Evolutionary conservation across 2,113 vertebrate species (phyloP).

Genomic region (Ramphastos sulfuratus): DNA sequence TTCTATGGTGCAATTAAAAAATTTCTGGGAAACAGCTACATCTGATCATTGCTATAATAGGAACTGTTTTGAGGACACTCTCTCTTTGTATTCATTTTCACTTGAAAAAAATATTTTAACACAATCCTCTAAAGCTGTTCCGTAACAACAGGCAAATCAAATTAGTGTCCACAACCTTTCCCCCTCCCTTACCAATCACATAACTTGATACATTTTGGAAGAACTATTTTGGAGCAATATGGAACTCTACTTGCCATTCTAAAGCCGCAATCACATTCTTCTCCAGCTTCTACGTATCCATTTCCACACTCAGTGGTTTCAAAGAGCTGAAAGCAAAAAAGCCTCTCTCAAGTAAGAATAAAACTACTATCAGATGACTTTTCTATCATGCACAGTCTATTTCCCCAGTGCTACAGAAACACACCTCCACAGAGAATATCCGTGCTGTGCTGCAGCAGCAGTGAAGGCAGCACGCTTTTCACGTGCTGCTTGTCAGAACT

Average conservation of each 20-base stretch:
- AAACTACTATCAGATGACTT: background rate
- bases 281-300: conserved; percentile 94
- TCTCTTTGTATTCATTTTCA: background rate
- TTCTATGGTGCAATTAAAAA: background rate
- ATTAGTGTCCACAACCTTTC: background rate
- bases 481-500: background rate
- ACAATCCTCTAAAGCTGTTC: background rate
- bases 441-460: rapidly evolving
- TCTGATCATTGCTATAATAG: background rate
- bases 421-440: background rate
- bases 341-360: background rate
- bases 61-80: background rate
- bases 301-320: conserved; percentile 94
- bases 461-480: background rate
- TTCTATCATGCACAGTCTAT: background rate
- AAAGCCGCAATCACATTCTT: conserved; percentile 95
- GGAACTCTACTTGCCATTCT: conserved; percentile 80
- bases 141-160: background rate
- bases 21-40: background rate
- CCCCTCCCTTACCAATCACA: background rate
- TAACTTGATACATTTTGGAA: background rate
- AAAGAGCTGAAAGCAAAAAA: conserved; percentile 82
- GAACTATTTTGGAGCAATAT: background rate
- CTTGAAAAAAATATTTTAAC: background rate
- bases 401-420: background rate